phyloP scores from a whole-genome alignment of 2,888 invertebrate species.

The Ormia ochracea region DNA sequence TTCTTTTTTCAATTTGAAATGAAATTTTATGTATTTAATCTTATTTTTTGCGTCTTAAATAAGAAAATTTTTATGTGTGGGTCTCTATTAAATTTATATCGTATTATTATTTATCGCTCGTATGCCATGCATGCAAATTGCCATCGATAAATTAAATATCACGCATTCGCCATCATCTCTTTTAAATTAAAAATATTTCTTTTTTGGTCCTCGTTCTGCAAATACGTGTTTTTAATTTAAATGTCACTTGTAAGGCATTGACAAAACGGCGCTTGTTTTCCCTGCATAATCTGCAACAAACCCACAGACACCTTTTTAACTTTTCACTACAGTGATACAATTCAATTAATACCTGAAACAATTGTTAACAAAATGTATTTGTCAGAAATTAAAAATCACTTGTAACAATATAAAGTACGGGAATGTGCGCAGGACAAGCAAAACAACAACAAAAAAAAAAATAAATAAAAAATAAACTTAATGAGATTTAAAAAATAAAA shows the following conservation, averaged over 20 bases:
- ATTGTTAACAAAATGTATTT: conserved; percentile 53
- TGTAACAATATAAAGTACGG: conserved; percentile 44
- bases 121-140: background rate
- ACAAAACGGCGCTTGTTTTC: background rate
- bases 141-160: conserved; percentile 6
- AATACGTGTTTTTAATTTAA: conserved; percentile 23
- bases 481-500: conserved; percentile 1
- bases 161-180: background rate
- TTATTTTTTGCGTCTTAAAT: no score
- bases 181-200: background rate
- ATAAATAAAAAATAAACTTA: background rate
- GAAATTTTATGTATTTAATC: no score
- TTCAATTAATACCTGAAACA: conserved; percentile 48
- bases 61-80: no score
- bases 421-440: background rate
- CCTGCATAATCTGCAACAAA: background rate
- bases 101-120: background rate
- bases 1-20: no score
- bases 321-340: conserved; percentile 21
- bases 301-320: conserved; percentile 24
- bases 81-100: no score
- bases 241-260: background rate
- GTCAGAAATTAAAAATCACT: conserved; percentile 57
- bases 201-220: background rate
- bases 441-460: no score